Evolutionary conservation across 2,888 invertebrate species (phyloP).

Genomic region (Tubulanus polymorphus): DNA sequence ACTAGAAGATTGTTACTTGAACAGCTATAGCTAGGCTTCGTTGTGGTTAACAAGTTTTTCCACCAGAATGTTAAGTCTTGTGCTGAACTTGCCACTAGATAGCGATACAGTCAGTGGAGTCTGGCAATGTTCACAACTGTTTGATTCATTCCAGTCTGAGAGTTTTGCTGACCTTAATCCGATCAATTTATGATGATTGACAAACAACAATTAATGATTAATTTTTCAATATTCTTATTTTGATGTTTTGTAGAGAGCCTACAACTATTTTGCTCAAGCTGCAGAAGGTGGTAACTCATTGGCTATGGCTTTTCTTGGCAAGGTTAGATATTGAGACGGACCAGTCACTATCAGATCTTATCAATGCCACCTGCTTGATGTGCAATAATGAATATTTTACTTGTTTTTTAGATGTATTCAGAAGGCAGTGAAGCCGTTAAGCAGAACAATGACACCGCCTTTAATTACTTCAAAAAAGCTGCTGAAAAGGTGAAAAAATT

Average conservation of each 20-base stretch:
- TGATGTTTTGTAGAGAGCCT: conserved; percentile 50
- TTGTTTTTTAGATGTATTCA: conserved; percentile 74
- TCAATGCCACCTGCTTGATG: not conserved
- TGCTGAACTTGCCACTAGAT: too few species aligned
- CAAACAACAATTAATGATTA: too few species aligned
- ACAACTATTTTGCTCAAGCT: conserved; percentile 65
- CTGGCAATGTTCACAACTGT: too few species aligned
- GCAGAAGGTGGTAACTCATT: conserved; percentile 94
- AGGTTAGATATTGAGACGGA: conserved; percentile 60
- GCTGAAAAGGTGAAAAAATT: conserved; percentile 67
- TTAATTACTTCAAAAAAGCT: conserved; percentile 89
- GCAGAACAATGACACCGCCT: conserved; percentile 90
- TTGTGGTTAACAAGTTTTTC: too few species aligned
- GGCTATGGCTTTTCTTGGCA: conserved; percentile 95
- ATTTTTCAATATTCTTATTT: too few species aligned
- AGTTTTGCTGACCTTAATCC: too few species aligned
- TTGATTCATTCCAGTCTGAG: too few species aligned
- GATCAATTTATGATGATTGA: conserved; percentile 1
- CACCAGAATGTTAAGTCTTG: too few species aligned
- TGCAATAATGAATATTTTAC: conserved; percentile 3
- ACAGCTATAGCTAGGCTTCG: too few species aligned
- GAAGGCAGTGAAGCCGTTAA: conserved; percentile 92
- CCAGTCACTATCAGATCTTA: conserved; percentile 1
- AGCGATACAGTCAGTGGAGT: too few species aligned
- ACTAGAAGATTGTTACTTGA: too few species aligned